Conservation (phyloP, 2,888 invertebrate species). For the Nudaria mundana region DNA sequence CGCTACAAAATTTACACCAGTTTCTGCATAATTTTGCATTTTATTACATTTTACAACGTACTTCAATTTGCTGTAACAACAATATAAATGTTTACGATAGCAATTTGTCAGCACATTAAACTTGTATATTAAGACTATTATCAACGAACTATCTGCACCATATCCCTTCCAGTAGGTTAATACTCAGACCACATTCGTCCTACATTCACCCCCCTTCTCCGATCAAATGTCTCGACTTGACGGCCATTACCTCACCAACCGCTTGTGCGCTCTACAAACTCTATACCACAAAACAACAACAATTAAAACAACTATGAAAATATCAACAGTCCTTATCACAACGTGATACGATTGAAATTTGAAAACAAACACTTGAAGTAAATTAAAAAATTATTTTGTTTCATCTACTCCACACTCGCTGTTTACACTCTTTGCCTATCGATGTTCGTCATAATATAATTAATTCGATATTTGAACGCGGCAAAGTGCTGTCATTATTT, state of each 20-base stretch:
- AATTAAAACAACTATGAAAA: slow-evolving; percentile 22
- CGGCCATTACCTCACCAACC: slow-evolving; percentile 74
- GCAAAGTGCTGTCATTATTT: slow-evolving; percentile 56
- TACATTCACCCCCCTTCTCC: slow-evolving; percentile 76
- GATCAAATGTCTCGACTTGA: slow-evolving; percentile 66
- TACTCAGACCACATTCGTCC: slow-evolving; percentile 51
- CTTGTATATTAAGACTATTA: slow-evolving; percentile 25
- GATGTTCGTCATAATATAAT: slow-evolving; percentile 68
- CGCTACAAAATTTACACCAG: too few relatives aligned
- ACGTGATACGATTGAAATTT: slow-evolving; percentile 47
- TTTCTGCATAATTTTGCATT: too few relatives aligned
- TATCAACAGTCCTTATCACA: slow-evolving; percentile 32
- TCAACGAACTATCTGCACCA: slow-evolving; percentile 34
- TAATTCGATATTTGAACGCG: slow-evolving; percentile 73
- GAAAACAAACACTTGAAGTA: slow-evolving; percentile 21
- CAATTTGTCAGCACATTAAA: slow-evolving; percentile 17
- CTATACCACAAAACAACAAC: slow-evolving; percentile 41
- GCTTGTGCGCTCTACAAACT: slow-evolving; percentile 64
- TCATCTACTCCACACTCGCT: slow-evolving; percentile 58
- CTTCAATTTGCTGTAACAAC: neutral
- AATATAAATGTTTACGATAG: neutral
- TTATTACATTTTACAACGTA: too few relatives aligned
- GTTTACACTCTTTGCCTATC: slow-evolving; percentile 66
- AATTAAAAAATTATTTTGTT: slow-evolving; percentile 49
- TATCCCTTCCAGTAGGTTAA: slow-evolving; percentile 56